phyloP scores from a whole-genome alignment of 2,888 invertebrate species.

The Antheraea yamamai region DNA sequence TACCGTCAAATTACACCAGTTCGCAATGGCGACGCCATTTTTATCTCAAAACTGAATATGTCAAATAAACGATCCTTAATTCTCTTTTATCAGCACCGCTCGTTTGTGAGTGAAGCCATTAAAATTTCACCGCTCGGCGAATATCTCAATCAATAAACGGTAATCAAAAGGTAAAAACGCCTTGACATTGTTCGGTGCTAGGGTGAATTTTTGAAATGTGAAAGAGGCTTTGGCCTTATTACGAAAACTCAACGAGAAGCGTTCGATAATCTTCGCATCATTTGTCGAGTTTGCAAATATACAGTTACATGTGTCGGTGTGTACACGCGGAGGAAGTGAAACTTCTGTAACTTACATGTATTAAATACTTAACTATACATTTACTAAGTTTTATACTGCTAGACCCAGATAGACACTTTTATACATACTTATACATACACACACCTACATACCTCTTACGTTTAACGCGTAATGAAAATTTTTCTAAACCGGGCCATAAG shows the following conservation, averaged over 20 bases:
- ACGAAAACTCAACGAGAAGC: neutral
- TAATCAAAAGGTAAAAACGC: slow-evolving; percentile 45
- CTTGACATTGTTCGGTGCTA: slow-evolving; percentile 25
- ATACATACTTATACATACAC: too few relatives aligned
- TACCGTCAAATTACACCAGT: neutral
- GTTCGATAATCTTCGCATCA: neutral
- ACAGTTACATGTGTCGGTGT: too few relatives aligned
- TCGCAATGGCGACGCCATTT: neutral
- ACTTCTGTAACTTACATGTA: too few relatives aligned
- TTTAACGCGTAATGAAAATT: too few relatives aligned
- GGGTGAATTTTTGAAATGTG: slow-evolving; percentile 20
- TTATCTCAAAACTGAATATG: slow-evolving; percentile 15
- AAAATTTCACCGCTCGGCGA: slow-evolving; percentile 50
- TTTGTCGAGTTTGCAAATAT: too few relatives aligned
- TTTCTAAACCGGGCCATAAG: too few relatives aligned
- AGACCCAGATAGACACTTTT: too few relatives aligned
- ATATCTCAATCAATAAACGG: slow-evolving; percentile 59
- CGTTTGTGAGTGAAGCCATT: slow-evolving; percentile 38
- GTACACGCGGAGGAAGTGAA: too few relatives aligned
- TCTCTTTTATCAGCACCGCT: slow-evolving; percentile 41
- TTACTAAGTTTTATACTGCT: too few relatives aligned
- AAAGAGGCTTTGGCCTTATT: neutral
- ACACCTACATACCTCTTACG: too few relatives aligned
- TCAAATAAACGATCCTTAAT: slow-evolving; percentile 25
- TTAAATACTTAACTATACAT: too few relatives aligned